phyloP scores from a whole-genome alignment of 2,113 vertebrate genomes.

The Grus americana region DNA sequence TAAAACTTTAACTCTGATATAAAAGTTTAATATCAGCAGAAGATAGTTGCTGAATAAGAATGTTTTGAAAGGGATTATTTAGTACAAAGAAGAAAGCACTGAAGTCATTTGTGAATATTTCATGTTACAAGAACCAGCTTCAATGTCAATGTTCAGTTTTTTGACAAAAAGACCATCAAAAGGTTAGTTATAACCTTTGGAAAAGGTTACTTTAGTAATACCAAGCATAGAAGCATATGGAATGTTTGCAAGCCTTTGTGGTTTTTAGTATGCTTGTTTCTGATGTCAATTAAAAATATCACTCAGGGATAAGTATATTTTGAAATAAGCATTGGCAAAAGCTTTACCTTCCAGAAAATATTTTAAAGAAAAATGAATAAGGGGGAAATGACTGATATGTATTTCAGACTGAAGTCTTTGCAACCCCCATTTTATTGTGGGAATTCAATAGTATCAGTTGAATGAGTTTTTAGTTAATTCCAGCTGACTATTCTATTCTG shows the following conservation, averaged over 20 bases:
- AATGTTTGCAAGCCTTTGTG: background rate
- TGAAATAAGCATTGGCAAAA: background rate
- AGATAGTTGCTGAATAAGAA: slow-evolving; percentile 59
- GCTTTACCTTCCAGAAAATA: background rate
- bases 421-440: background rate
- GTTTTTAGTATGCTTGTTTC: background rate
- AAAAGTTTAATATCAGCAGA: slow-evolving; percentile 72
- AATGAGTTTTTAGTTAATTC: background rate
- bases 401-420: background rate
- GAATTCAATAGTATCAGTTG: background rate
- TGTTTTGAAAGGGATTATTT: slow-evolving; percentile 41
- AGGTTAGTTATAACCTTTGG: slow-evolving; percentile 31
- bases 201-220: background rate
- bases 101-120: slow-evolving; percentile 65
- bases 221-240: background rate
- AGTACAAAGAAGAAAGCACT: slow-evolving; percentile 24
- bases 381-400: background rate
- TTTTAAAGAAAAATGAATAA: background rate
- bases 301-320: background rate
- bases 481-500: background rate
- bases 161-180: background rate
- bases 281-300: background rate
- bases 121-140: slow-evolving; percentile 28
- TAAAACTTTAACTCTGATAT: slow-evolving; percentile 74
- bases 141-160: slow-evolving; percentile 15